These are phyloP conservation scores for Sander lucioperca DNA, from an alignment of 2,113 vertebrate genomes.

Conservation along the genomic window DNA sequence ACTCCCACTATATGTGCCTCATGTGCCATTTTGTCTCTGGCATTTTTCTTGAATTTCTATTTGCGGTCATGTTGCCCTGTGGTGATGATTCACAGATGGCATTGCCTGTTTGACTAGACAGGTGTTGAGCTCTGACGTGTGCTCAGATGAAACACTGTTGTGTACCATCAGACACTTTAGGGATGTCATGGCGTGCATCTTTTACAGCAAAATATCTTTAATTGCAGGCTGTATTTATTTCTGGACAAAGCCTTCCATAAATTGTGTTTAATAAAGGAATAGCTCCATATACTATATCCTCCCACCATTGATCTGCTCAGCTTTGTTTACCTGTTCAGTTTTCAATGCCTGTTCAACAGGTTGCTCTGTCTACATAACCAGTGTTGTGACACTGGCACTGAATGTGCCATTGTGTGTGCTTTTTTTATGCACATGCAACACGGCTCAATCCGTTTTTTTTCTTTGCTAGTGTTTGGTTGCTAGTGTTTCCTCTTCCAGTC, in stretches of 20 bases:
- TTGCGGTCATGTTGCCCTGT: conserved; percentile 20
- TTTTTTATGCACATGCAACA: background rate
- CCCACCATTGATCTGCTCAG: background rate
- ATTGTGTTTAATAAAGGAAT: background rate
- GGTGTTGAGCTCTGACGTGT: conserved; percentile 24
- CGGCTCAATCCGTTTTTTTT: too few relatives aligned
- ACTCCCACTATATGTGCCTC: background rate
- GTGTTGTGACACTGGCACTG: conserved; percentile 23
- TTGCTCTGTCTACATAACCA: background rate
- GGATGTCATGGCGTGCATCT: background rate
- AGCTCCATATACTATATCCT: background rate
- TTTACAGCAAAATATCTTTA: background rate
- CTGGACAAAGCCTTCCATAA: background rate
- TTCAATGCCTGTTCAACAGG: conserved; percentile 17
- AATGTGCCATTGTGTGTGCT: background rate
- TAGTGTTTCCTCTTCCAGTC: background rate
- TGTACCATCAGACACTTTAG: background rate
- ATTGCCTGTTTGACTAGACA: conserved; percentile 15
- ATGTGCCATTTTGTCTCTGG: conserved; percentile 23
- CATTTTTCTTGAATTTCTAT: conserved; percentile 34
- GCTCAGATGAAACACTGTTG: background rate
- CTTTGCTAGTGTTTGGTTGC: background rate
- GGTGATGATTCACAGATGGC: conserved; percentile 60
- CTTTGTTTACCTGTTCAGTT: background rate
- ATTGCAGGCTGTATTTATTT: background rate